A percentile compares a stretch with the other conserved stretches of the same genome.
These are phyloP conservation scores for Lepidochrysops patricia DNA, from an alignment of 2,888 invertebrate genomes.

Conservation along the genomic window DNA sequence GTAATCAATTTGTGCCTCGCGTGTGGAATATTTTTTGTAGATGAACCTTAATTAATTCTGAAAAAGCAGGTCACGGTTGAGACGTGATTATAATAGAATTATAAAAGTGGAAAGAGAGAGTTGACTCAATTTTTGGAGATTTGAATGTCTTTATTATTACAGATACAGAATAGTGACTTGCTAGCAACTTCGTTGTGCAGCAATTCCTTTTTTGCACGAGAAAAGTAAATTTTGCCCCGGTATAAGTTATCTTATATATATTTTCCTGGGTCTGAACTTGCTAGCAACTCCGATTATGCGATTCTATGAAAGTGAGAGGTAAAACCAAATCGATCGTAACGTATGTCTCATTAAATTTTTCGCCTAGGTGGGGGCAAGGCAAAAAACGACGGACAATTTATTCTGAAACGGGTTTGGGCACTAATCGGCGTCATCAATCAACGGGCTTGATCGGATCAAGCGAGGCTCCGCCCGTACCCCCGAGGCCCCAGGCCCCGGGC, in stretches of 20 bases:
- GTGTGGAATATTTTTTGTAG: not conserved
- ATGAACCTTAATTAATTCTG: not conserved
- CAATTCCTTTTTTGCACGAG: too few relatives aligned
- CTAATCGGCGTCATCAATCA: conserved; percentile 74
- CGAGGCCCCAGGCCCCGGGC: conserved; percentile 27
- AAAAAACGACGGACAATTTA: conserved; percentile 70
- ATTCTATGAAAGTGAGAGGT: too few relatives aligned
- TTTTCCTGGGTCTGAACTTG: too few relatives aligned
- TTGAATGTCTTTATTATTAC: too few relatives aligned
- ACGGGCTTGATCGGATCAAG: conserved; percentile 61
- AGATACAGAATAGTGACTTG: too few relatives aligned
- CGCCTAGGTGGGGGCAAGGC: conserved; percentile 38
- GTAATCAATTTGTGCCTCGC: conserved; percentile 2
- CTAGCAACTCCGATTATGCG: too few relatives aligned
- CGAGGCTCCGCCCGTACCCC: conserved; percentile 40
- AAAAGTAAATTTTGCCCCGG: too few relatives aligned
- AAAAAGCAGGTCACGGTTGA: not conserved
- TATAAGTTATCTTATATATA: too few relatives aligned
- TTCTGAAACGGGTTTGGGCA: conserved; percentile 63
- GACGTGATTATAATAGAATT: too few relatives aligned
- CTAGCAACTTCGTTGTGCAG: too few relatives aligned
- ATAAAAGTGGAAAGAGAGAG: too few relatives aligned
- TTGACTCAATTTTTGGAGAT: too few relatives aligned
- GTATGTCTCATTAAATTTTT: conserved; percentile 29
- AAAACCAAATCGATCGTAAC: conserved; percentile 7